A percentile compares a stretch with the other conserved stretches of the same genome.
These are phyloP conservation scores for Eurypyga helias DNA, from an alignment of 2,113 vertebrate genomes.

Conservation along the genomic window DNA sequence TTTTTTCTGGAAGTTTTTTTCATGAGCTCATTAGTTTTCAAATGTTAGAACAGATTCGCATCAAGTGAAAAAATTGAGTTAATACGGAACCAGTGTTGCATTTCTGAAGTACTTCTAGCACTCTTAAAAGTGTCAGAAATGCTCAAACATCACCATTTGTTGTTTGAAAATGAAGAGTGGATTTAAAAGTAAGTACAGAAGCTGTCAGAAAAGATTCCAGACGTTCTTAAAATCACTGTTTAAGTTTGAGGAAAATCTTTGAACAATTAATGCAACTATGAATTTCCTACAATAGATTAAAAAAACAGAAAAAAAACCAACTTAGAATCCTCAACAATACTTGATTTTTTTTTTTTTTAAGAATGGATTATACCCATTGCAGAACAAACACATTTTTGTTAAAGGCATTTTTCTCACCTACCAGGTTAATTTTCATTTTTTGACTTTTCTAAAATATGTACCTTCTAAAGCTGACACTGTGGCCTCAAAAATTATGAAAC, in stretches of 20 bases:
- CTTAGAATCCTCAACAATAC: not conserved
- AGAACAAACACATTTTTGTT: not conserved
- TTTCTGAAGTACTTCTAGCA: not conserved
- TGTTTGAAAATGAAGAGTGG: not conserved
- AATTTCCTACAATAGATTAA: not conserved
- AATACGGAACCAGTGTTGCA: not conserved
- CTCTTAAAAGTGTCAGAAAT: not conserved
- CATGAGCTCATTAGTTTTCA: not conserved
- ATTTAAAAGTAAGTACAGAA: not conserved
- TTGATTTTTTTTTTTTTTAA: not conserved
- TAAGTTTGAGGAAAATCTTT: not conserved
- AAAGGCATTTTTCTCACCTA: not conserved
- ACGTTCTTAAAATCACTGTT: not conserved
- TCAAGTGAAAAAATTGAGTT: not conserved
- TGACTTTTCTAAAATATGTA: not conserved
- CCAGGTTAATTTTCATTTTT: not conserved
- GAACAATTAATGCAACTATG: not conserved
- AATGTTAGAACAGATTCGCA: not conserved
- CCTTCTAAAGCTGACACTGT: not conserved
- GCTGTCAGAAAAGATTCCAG: not conserved
- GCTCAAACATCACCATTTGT: not conserved
- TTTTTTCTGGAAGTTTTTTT: not conserved
- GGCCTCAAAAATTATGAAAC: not conserved
- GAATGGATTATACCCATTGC: not conserved
- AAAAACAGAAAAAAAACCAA: not conserved